Evolutionary conservation across 2,113 vertebrate genomes (phyloP).

Genomic region (Pteronura brasiliensis): DNA sequence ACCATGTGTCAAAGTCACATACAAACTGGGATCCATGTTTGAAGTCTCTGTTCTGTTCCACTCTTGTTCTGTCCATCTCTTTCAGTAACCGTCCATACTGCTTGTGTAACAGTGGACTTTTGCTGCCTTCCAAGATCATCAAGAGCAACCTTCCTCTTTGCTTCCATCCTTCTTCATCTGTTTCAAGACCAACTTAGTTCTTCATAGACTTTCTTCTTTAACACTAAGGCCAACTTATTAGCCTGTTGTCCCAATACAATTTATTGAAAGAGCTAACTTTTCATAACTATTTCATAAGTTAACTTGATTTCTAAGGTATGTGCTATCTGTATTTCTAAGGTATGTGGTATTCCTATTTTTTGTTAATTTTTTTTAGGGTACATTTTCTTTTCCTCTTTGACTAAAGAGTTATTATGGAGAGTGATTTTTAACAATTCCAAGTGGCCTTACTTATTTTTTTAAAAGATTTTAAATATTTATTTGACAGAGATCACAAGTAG

Average conservation of each 20-base stretch:
- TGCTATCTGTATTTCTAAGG: neutral
- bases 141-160: neutral
- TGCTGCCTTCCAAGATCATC: neutral
- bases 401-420: neutral
- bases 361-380: neutral
- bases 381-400: neutral
- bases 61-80: neutral
- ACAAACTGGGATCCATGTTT: neutral
- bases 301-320: neutral
- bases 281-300: neutral
- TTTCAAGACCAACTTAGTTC: neutral
- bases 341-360: neutral
- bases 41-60: neutral
- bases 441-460: neutral
- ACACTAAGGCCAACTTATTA: neutral
- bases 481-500: too few species aligned
- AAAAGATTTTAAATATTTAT: too few species aligned
- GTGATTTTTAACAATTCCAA: neutral
- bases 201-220: neutral
- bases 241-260: neutral
- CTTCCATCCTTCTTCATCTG: neutral
- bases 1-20: neutral
- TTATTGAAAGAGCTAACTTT: neutral
- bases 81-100: neutral
- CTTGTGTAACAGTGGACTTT: neutral